Evolutionary conservation across 2,797 vertebrate species (phyloP).

Genomic region (Naso thynnoides): DNA sequence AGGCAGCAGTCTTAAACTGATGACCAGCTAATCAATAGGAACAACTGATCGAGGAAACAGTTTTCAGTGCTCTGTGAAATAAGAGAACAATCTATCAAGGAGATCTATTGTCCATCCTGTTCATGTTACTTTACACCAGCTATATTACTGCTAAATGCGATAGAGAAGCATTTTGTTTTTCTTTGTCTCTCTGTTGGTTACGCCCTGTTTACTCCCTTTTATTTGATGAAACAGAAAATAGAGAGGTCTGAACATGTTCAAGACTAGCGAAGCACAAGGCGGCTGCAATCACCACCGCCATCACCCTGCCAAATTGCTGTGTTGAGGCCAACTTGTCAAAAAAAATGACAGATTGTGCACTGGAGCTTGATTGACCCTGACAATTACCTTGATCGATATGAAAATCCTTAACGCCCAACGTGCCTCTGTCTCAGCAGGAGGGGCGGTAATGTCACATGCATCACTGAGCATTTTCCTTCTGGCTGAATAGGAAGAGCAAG

Average conservation of each 20-base stretch:
- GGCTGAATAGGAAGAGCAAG: conserved; percentile 61
- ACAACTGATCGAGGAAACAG: conserved; percentile 9
- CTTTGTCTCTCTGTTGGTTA: conserved; percentile 33
- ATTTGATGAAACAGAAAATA: conserved; percentile 32
- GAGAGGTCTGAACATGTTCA: neutral
- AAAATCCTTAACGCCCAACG: conserved; percentile 29
- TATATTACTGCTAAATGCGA: conserved; percentile 21
- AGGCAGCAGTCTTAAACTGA: conserved; percentile 46
- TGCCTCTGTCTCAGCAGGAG: conserved; percentile 52
- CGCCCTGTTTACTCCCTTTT: conserved; percentile 18
- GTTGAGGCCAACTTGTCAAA: conserved; percentile 41
- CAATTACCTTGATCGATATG: conserved; percentile 69
- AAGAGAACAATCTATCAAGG: conserved; percentile 39
- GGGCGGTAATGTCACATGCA: conserved; percentile 63
- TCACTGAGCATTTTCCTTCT: conserved; percentile 55
- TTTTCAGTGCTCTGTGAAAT: conserved; percentile 46
- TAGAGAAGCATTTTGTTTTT: conserved; percentile 20
- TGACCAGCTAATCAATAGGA: conserved; percentile 25
- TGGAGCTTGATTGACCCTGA: conserved; percentile 60
- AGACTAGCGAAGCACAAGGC: neutral
- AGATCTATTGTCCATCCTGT: conserved; percentile 27
- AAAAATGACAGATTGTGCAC: conserved; percentile 55
- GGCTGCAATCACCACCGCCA: neutral
- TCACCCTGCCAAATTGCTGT: conserved; percentile 21
- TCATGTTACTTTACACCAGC: conserved; percentile 7